Evolutionary conservation across 37 sponge, comb jelly and placozoan species (phyloP), one percentile per base, ranked within the genome.

Genomic region (Aphrocallistes beatrix): DNA sequence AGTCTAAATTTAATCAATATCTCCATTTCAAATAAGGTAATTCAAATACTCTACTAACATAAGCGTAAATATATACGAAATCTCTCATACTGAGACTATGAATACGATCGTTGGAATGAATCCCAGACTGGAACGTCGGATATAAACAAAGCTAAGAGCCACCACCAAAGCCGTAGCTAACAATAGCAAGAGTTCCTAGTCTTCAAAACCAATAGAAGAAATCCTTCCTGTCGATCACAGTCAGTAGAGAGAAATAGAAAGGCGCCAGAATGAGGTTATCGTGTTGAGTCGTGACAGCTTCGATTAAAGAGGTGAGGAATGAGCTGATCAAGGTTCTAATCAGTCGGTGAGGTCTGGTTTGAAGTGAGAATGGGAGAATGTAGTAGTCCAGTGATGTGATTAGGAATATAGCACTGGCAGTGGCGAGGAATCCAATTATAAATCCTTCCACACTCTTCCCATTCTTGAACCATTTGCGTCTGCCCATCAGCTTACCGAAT

Each of bases 221-320:
- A 25, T 60, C 75, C 34, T 60, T 60, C 75, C 75, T 60, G n/a
- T 60, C 75, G 32, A 60, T 30, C 8, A 86, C 37, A 1, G 91
- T 38, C 1, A 88, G 50, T 10, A 93, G 51, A 1, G 88, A 81
- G 38, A 88, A 89, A 25, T 87, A 85, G 37, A 91, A 88, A 0
- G 85, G 51, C 0, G 86, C 69, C 38, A 94, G 82, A 37, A 92
- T 87, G 23, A 94, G 89, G 39, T 94, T 94, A 87, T 94, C 95
- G 36, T 90, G 87, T 40, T 94, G 95, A 32, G 82, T 36, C 0
- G 95, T 94, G 82, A 93, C 90, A 36, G 91, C 91, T 69, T 94
- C 95, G 34, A 92, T 34, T 8, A 90, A 40, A 13, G 95, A 83
- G 17, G 91, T 90, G 21, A 87, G 40, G 1, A 82, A 38, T 6